A percentile compares a stretch with the other conserved stretches of the same genome.
phyloP scores from a whole-genome alignment of 92 coral and sea anemone genomes.

The Hydrozoanthus gracilis region DNA sequence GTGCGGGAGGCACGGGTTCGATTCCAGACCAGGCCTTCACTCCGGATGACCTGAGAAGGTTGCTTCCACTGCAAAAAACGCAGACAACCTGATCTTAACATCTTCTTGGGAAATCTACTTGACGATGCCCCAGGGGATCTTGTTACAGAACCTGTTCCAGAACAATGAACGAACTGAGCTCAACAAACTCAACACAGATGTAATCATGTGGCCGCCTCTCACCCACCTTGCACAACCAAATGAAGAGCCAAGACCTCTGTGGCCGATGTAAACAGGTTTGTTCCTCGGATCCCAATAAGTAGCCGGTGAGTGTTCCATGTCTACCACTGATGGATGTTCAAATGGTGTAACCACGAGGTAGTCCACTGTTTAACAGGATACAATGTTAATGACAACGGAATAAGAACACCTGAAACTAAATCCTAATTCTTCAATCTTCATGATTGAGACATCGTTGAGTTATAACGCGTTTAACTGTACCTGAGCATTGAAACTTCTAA shows the following conservation, averaged over 20 bases:
- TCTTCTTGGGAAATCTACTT: no score
- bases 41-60: no score
- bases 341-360: slow-evolving; percentile 58
- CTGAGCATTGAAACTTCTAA: no score
- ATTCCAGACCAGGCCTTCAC: no score
- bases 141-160: background rate
- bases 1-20: no score
- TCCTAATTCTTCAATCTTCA: background rate
- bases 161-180: background rate
- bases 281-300: slow-evolving; percentile 19
- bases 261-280: slow-evolving; percentile 9
- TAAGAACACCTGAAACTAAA: background rate
- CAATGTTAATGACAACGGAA: background rate
- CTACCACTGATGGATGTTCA: slow-evolving; percentile 27
- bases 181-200: background rate
- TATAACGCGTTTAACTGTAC: no score
- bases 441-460: background rate
- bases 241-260: slow-evolving; percentile 32
- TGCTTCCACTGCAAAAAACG: no score
- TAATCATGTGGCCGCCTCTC: no score
- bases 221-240: slow-evolving; percentile 6
- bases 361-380: slow-evolving; percentile 47
- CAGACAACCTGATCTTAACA: no score
- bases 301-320: slow-evolving; percentile 42
- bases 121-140: no score